Conservation (phyloP, 2,888 invertebrate species). For the Eledone cirrhosa region DNA sequence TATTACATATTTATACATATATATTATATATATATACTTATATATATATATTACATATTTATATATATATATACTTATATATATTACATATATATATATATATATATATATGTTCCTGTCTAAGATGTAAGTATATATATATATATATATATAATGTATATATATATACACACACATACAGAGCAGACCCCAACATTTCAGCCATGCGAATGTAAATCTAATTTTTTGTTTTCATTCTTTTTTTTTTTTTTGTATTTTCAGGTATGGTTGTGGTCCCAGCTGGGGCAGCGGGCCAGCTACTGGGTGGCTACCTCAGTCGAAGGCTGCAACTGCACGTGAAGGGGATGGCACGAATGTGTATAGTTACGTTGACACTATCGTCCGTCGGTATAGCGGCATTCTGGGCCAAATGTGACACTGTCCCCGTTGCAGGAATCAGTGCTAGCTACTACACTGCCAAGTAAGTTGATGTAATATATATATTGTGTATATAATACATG, state of each 20-base stretch:
- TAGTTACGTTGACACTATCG: slow-evolving; percentile 45
- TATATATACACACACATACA: too few relatives aligned
- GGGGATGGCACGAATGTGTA: slow-evolving; percentile 54
- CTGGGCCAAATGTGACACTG: slow-evolving; percentile 50
- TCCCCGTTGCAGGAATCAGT: slow-evolving; percentile 49
- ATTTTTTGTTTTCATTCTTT: slow-evolving; percentile 31
- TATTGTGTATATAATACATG: too few relatives aligned
- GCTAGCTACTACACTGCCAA: slow-evolving; percentile 21
- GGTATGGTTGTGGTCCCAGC: slow-evolving; percentile 60
- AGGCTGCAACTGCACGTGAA: slow-evolving; percentile 52
- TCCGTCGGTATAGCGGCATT: slow-evolving; percentile 43
- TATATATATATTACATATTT: too few relatives aligned
- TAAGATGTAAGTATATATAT: too few relatives aligned
- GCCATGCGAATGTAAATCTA: slow-evolving; percentile 37
- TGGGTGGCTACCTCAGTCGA: slow-evolving; percentile 58
- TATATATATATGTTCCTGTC: too few relatives aligned
- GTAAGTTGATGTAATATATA: not conserved
- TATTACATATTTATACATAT: too few relatives aligned
- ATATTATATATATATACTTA: too few relatives aligned
- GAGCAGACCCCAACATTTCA: not conserved
- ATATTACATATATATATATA: too few relatives aligned
- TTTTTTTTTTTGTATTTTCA: slow-evolving; percentile 30
- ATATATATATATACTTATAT: too few relatives aligned
- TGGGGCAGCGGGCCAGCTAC: slow-evolving; percentile 60
- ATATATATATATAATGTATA: too few relatives aligned